phyloP scores from a whole-genome alignment of 2,797 vertebrate genomes.

The Morus bassanus region DNA sequence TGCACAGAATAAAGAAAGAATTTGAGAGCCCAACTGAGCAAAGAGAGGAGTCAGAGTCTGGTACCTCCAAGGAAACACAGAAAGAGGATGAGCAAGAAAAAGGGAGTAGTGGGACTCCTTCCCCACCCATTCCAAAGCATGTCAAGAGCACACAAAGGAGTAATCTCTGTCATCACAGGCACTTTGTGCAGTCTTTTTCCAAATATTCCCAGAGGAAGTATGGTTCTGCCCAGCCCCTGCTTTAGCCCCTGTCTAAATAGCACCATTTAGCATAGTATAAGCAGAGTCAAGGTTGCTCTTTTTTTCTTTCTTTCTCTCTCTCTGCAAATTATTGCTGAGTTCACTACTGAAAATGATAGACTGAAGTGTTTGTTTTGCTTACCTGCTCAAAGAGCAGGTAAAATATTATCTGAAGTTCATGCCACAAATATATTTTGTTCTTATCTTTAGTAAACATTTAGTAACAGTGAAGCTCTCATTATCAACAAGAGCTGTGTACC shows the following conservation, averaged over 20 bases:
- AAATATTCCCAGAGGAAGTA: slow-evolving; percentile 3
- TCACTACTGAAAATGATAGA: slow-evolving; percentile 32
- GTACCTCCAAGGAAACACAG: not conserved
- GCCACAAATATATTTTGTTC: slow-evolving; percentile 60
- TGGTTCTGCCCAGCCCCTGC: not conserved
- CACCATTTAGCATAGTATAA: not conserved
- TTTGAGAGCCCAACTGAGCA: not conserved
- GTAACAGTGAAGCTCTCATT: slow-evolving; percentile 65
- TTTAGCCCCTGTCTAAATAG: slow-evolving; percentile 18
- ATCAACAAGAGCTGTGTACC: slow-evolving; percentile 54
- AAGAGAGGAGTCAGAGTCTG: not conserved
- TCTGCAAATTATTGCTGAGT: slow-evolving; percentile 40
- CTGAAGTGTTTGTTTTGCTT: slow-evolving; percentile 54
- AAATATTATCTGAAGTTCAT: slow-evolving; percentile 68
- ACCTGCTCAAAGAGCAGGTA: slow-evolving; percentile 51
- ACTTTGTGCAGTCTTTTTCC: not conserved
- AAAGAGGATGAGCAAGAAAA: not conserved
- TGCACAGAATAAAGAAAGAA: not conserved
- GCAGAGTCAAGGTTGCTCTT: slow-evolving; percentile 15
- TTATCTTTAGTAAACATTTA: slow-evolving; percentile 69
- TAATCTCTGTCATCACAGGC: not conserved
- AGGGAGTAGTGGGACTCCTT: not conserved
- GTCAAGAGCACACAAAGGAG: slow-evolving; percentile 4
- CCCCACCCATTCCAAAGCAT: not conserved
- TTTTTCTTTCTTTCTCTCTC: not conserved